Percentiles rank a stretch among this genome's conserved stretches.
These are phyloP conservation scores for Cepaea hortensis DNA, from an alignment of 2,888 invertebrate species.

Conservation along the genomic window DNA sequence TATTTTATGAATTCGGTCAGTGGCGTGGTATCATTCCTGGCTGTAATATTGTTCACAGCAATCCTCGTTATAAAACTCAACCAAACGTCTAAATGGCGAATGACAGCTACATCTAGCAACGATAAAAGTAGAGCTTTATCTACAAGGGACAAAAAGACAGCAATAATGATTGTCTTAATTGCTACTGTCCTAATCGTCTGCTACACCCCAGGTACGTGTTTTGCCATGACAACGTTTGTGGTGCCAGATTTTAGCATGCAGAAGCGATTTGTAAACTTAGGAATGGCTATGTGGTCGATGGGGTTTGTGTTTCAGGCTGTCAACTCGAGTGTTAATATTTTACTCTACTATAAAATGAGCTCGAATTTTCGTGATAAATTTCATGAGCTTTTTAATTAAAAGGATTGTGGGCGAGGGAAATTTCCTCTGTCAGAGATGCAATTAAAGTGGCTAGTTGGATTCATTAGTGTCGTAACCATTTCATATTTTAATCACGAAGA, in stretches of 20 bases:
- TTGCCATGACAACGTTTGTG: not conserved
- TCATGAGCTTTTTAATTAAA: not conserved
- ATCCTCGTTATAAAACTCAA: not conserved
- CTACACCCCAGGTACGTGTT: not conserved
- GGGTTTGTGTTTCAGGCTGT: not conserved
- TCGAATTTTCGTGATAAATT: not conserved
- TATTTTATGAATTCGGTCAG: not conserved
- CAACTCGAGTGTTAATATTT: slow-evolving; percentile 14
- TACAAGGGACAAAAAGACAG: not conserved
- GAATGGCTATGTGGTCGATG: not conserved
- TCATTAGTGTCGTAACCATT: too few species aligned
- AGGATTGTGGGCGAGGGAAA: too few species aligned
- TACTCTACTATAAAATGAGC: slow-evolving; percentile 21
- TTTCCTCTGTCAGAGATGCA: too few species aligned
- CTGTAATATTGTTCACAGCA: not conserved
- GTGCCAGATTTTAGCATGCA: not conserved
- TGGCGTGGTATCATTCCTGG: not conserved
- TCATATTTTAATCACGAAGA: too few species aligned
- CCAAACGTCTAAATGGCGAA: slow-evolving; percentile 6
- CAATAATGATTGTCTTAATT: not conserved
- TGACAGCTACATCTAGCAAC: not conserved
- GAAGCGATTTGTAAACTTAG: not conserved
- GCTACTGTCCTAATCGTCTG: not conserved
- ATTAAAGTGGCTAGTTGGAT: too few species aligned
- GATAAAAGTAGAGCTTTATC: not conserved